Percentiles rank a stretch among this genome's conserved stretches.
These are phyloP conservation scores for Aproaerema taeniolella DNA, from an alignment of 2,888 invertebrate species.

Conservation along the genomic window DNA sequence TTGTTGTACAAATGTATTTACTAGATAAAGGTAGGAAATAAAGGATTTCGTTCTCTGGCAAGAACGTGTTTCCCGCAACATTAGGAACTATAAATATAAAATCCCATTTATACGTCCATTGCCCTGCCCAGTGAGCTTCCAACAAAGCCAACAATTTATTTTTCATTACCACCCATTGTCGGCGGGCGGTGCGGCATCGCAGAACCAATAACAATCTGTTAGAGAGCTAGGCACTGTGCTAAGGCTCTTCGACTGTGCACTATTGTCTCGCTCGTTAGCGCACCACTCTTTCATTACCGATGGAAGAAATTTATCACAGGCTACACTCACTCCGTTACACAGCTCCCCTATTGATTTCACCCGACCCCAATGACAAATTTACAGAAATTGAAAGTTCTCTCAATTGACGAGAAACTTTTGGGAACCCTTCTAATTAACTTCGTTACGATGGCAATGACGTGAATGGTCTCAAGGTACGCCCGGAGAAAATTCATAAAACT, in stretches of 20 bases:
- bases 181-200: slow-evolving; percentile 29
- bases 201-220: slow-evolving; percentile 54
- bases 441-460: slow-evolving; percentile 25
- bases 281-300: slow-evolving; percentile 50
- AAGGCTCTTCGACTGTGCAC: slow-evolving; percentile 31
- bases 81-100: slow-evolving; percentile 15
- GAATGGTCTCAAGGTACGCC: slow-evolving; percentile 11
- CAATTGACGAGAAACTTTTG: slow-evolving; percentile 31
- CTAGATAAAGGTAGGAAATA: too few relatives aligned
- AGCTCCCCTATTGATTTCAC: slow-evolving; percentile 39
- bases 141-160: slow-evolving; percentile 37
- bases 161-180: slow-evolving; percentile 36
- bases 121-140: slow-evolving; percentile 14
- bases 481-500: slow-evolving; percentile 19
- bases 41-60: neutral
- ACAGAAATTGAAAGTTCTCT: slow-evolving; percentile 37
- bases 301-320: slow-evolving; percentile 48
- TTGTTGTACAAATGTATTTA: too few relatives aligned
- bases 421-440: slow-evolving; percentile 28
- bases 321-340: slow-evolving; percentile 28
- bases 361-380: slow-evolving; percentile 27
- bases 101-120: slow-evolving; percentile 15
- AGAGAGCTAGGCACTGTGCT: slow-evolving; percentile 30
- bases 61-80: neutral
- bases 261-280: slow-evolving; percentile 47